Conservation (phyloP, 2,797 vertebrate species). For the Petrocephalus schoutedeni region DNA sequence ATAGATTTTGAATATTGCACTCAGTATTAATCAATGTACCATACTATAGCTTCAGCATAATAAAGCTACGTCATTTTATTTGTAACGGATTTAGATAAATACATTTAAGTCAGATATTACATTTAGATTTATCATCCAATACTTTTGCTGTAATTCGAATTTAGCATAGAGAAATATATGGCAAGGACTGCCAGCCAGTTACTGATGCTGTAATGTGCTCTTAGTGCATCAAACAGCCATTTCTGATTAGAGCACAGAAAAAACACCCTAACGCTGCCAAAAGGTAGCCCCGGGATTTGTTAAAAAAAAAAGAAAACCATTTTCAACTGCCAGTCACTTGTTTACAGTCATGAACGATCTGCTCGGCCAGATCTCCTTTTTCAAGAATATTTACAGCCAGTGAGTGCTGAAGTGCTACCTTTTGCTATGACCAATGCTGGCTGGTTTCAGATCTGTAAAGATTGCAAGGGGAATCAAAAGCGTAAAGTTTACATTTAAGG, state of each 20-base stretch:
- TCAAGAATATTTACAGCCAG: background rate
- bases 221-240: background rate
- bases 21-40: background rate
- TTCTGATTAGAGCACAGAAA: background rate
- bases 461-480: background rate
- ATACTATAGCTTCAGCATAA: background rate
- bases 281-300: background rate
- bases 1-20: background rate
- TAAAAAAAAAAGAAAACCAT: background rate
- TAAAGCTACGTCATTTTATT: background rate
- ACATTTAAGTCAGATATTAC: slow-evolving; percentile 1
- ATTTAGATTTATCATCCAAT: background rate
- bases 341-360: background rate
- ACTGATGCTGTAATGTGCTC: background rate
- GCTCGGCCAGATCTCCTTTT: background rate
- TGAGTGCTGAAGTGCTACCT: background rate
- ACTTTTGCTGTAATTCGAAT: background rate
- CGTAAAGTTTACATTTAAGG: background rate
- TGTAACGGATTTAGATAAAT: background rate
- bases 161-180: background rate
- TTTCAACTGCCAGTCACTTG: background rate
- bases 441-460: background rate
- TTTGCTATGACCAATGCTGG: background rate
- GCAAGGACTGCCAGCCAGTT: background rate
- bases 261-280: background rate